phyloP scores from a whole-genome alignment of 1,140 invertebrate genomes.

The Meteorus sp. region DNA sequence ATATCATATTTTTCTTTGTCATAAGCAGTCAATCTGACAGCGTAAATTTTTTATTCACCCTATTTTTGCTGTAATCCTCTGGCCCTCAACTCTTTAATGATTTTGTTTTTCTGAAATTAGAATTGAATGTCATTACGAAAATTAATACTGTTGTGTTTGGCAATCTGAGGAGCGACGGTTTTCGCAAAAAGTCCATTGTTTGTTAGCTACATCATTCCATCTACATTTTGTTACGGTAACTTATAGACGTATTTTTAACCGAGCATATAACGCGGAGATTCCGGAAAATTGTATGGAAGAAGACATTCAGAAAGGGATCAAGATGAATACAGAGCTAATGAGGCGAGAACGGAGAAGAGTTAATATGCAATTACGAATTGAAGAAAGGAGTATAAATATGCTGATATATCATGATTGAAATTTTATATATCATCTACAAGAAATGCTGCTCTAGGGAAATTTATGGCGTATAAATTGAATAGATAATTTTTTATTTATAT shows the following conservation, averaged over 20 bases:
- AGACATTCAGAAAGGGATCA: too few species aligned
- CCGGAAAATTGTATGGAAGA: too few species aligned
- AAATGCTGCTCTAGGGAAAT: too few species aligned
- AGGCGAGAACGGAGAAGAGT: neutral
- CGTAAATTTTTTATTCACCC: conserved; percentile 15
- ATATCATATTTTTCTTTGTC: conserved; percentile 10
- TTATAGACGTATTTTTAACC: too few species aligned
- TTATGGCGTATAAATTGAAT: too few species aligned
- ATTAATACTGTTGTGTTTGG: conserved; percentile 29
- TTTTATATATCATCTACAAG: too few species aligned
- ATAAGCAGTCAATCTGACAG: conserved; percentile 10
- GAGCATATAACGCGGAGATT: too few species aligned
- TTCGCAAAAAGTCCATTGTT: neutral
- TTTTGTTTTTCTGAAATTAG: conserved; percentile 4
- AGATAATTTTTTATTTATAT: too few species aligned
- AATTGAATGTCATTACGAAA: conserved; percentile 20
- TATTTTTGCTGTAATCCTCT: conserved; percentile 1
- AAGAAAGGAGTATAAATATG: too few species aligned
- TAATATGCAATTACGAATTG: neutral
- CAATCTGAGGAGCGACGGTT: conserved; percentile 8
- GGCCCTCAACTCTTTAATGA: conserved; percentile 2
- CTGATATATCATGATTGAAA: too few species aligned
- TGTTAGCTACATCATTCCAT: conserved; percentile 7
- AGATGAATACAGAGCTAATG: too few species aligned
- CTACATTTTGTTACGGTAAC: too few species aligned